Base-by-base conservation (phyloP, 1,140 invertebrate species). In the Bombus balteatus region DNA sequence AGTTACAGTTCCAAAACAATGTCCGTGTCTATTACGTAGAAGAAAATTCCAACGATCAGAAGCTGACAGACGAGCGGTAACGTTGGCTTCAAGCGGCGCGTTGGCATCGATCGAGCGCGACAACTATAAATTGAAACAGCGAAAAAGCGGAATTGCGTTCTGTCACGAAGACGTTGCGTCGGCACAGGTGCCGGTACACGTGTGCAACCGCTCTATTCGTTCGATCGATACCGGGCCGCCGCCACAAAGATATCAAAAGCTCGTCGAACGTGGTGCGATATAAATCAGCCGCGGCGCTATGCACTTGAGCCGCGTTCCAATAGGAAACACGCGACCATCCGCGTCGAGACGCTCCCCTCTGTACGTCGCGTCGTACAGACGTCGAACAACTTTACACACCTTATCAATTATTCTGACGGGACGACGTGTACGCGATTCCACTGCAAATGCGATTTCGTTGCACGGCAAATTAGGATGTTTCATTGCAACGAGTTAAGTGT, bases 201-300 rank as follows among this genome's bases (percentile, higher is more conserved):
- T 41, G 47, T 83, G 65, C 62, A 28, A 59, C 43, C 28, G 73
- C 22, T 83, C 73, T 43, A 47, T 77, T n/a, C 12, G 78, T 96
- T 94, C 47, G 96, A 96, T 83, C 96, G 95, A 92, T 96, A 96
- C 87, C 95, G 96, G 96, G 94, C n/a, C n/a, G 92, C 86, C 74
- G 89, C 80, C 87, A 87, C 80, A 62, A 57, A 73, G 80, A 81
- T 81, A 81, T 81, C 68, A 81, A 81, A 81, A 81, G 80, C 80
- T 73, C 80, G 80, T 81, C 80, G 70, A 81, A 81, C 70, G 70
- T n/a, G 66, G 53, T 43, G 53, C 80, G 70, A 81, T 73, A 81
- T 73, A 62, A 73, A 81, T 80, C 78, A 70, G 65, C 65, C 43
- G 25, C 65, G 41, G 28, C 41, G 65, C 25, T 80, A 53, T 80